These are phyloP conservation scores for Tetragnatha versicolor DNA, from an alignment of 1,140 invertebrate species.

Conservation along the genomic window DNA sequence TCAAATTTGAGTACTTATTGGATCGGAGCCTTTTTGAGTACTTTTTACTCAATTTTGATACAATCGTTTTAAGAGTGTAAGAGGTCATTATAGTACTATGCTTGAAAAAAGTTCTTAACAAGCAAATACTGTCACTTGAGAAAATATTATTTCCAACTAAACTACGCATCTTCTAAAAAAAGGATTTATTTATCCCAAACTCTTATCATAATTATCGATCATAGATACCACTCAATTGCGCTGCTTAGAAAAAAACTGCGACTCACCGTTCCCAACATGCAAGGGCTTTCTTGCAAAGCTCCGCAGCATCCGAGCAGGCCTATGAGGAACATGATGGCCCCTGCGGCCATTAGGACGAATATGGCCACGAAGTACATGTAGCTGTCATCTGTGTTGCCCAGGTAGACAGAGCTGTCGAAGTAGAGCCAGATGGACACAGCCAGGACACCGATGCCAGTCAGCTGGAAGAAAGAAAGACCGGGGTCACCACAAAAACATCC, in stretches of 20 bases:
- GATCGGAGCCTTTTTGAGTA: too few relatives aligned
- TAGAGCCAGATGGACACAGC: slow-evolving; percentile 78
- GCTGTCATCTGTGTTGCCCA: slow-evolving; percentile 74
- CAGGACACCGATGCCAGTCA: slow-evolving; percentile 74
- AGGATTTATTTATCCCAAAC: too few relatives aligned
- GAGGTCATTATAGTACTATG: too few relatives aligned
- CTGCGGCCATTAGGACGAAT: slow-evolving; percentile 79
- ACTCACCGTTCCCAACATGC: slow-evolving; percentile 81
- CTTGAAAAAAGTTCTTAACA: too few relatives aligned
- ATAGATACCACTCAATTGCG: background rate
- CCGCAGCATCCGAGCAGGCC: slow-evolving; percentile 92
- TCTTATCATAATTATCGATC: too few relatives aligned
- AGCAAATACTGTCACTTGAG: too few relatives aligned
- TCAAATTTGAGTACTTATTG: too few relatives aligned
- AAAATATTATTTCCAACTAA: too few relatives aligned
- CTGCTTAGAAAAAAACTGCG: background rate
- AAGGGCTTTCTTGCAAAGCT: slow-evolving; percentile 83
- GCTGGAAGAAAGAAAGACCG: slow-evolving; percentile 70
- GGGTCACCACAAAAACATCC: too few relatives aligned
- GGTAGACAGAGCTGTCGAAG: slow-evolving; percentile 76
- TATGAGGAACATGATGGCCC: slow-evolving; percentile 79
- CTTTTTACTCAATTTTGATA: too few relatives aligned
- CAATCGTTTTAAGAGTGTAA: too few relatives aligned
- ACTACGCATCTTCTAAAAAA: too few relatives aligned
- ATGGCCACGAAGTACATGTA: slow-evolving; percentile 75